These are phyloP conservation scores for Carabus problematicus DNA, from an alignment of 2,888 invertebrate genomes.

Conservation along the genomic window DNA sequence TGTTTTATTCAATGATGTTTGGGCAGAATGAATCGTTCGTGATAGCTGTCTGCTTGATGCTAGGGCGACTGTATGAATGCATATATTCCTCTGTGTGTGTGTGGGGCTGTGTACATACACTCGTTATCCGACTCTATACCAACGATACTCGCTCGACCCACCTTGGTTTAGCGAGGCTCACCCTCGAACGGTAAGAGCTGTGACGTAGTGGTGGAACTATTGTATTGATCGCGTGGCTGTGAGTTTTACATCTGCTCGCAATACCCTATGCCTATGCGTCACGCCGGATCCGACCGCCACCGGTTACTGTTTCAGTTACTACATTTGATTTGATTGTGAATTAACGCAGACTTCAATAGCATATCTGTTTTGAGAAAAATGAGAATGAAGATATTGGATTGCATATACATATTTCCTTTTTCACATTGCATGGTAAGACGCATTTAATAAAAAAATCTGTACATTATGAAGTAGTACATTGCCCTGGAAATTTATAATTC, in stretches of 20 bases:
- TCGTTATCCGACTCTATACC: not conserved
- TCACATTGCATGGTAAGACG: too few relatives aligned
- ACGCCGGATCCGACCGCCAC: slow-evolving; percentile 1
- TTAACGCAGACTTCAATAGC: not conserved
- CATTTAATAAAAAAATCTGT: too few relatives aligned
- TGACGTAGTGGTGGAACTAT: slow-evolving; percentile 27
- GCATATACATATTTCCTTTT: too few relatives aligned
- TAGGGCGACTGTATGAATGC: not conserved
- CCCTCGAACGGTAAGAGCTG: slow-evolving; percentile 4
- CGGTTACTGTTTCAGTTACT: slow-evolving; percentile 14
- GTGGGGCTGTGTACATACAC: not conserved
- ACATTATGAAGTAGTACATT: too few relatives aligned
- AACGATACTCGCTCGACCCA: not conserved
- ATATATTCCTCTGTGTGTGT: not conserved
- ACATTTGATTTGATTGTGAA: slow-evolving; percentile 16
- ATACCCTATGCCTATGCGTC: slow-evolving; percentile 15
- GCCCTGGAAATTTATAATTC: too few relatives aligned
- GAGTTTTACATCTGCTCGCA: slow-evolving; percentile 35
- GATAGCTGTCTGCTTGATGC: too few relatives aligned
- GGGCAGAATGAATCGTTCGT: too few relatives aligned
- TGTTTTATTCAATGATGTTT: too few relatives aligned
- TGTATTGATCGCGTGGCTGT: slow-evolving; percentile 37
- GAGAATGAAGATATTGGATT: too few relatives aligned
- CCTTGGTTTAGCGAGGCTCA: not conserved
- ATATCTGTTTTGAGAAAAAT: too few relatives aligned